Evolutionary conservation across 2,888 invertebrate genomes (phyloP).

Genomic region (Neuroscelio doddi): DNA sequence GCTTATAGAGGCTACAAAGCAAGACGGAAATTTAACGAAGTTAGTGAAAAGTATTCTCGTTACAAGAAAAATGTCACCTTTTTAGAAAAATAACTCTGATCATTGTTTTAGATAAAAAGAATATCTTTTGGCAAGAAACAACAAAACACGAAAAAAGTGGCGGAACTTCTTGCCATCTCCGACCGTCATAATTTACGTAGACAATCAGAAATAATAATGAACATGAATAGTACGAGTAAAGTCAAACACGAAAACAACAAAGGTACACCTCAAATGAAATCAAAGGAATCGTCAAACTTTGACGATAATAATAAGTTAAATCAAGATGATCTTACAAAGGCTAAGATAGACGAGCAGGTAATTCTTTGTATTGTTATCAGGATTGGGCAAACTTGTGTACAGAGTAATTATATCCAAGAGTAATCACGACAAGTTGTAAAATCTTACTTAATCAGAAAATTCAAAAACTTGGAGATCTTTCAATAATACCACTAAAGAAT

Average conservation of each 20-base stretch:
- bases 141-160: conserved; percentile 55
- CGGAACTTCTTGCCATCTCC: conserved; percentile 52
- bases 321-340: not conserved
- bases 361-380: too few relatives aligned
- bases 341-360: too few relatives aligned
- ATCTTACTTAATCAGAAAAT: too few relatives aligned
- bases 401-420: too few relatives aligned
- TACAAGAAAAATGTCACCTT: too few relatives aligned
- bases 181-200: conserved; percentile 3
- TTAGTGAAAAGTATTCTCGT: conserved; percentile 33
- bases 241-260: conserved; percentile 16
- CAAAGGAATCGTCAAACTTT: conserved; percentile 7
- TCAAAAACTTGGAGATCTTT: too few relatives aligned
- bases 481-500: too few relatives aligned
- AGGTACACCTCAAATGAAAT: conserved; percentile 8
- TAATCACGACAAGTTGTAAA: too few relatives aligned
- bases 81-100: conserved; percentile 3
- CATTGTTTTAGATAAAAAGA: conserved; percentile 51
- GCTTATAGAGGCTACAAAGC: conserved; percentile 66
- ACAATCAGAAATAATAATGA: not conserved
- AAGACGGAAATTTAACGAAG: conserved; percentile 57
- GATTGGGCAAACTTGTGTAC: too few relatives aligned
- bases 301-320: not conserved
- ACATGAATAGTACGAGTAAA: not conserved
- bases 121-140: conserved; percentile 47